Evolutionary conservation across 2,888 invertebrate species (phyloP).

Genomic region (Pachliopta kotzebuea): DNA sequence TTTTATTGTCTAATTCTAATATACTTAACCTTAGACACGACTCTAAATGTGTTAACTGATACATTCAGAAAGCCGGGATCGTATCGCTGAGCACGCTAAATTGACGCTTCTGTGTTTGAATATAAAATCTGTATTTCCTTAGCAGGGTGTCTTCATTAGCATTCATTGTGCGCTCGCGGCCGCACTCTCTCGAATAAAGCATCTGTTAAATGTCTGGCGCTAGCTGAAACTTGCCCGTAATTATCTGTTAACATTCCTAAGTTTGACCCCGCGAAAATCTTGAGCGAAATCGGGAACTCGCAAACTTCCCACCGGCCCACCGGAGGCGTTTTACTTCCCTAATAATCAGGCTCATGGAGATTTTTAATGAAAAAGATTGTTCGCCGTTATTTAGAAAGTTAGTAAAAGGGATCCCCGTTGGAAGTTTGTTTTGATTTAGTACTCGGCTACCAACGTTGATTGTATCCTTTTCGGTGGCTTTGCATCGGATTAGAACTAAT

Average conservation of each 20-base stretch:
- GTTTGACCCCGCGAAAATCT: slow-evolving; percentile 78
- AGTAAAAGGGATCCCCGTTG: slow-evolving; percentile 69
- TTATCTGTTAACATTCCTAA: slow-evolving; percentile 80
- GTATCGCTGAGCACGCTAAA: slow-evolving; percentile 43
- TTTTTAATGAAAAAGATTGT: slow-evolving; percentile 80
- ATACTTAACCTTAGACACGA: slow-evolving; percentile 78
- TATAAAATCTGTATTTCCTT: slow-evolving; percentile 55
- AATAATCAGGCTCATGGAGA: slow-evolving; percentile 76
- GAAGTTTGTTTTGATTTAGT: slow-evolving; percentile 79
- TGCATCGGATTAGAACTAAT: slow-evolving; percentile 67
- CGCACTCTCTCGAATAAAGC: slow-evolving; percentile 75
- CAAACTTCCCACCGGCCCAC: slow-evolving; percentile 59
- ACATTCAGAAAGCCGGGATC: slow-evolving; percentile 55
- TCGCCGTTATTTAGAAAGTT: slow-evolving; percentile 77
- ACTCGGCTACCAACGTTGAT: slow-evolving; percentile 60
- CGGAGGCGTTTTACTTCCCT: slow-evolving; percentile 76
- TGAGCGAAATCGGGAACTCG: slow-evolving; percentile 59
- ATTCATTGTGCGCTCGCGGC: slow-evolving; percentile 77
- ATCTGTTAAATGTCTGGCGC: slow-evolving; percentile 80
- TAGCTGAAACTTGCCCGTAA: slow-evolving; percentile 77
- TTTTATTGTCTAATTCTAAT: slow-evolving; percentile 70
- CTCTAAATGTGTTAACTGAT: slow-evolving; percentile 77
- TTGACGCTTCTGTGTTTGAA: slow-evolving; percentile 44
- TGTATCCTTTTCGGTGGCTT: slow-evolving; percentile 69
- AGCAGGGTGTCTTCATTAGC: slow-evolving; percentile 64